Conservation (phyloP, 2,113 vertebrate species). For the Terrapene triunguis region DNA sequence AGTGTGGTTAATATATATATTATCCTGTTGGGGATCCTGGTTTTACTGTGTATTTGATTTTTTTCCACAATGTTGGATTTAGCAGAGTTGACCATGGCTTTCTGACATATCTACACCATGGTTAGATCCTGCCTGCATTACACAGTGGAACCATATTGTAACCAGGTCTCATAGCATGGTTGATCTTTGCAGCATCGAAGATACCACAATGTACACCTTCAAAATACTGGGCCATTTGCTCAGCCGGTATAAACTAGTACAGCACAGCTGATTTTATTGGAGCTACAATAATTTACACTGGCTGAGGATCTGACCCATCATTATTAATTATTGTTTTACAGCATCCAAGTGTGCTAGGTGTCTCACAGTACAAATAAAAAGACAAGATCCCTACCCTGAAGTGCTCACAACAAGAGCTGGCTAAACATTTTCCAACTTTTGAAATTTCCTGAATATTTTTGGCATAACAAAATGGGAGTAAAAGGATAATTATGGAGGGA, state of each 20-base stretch:
- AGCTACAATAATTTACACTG: neutral
- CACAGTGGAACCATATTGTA: neutral
- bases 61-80: neutral
- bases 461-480: neutral
- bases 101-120: neutral
- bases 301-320: neutral
- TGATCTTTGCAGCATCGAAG: neutral
- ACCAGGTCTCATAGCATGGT: neutral
- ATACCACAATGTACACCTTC: neutral
- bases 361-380: neutral
- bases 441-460: neutral
- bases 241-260: neutral
- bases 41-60: neutral
- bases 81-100: neutral
- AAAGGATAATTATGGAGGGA: neutral
- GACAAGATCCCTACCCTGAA: neutral
- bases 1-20: neutral
- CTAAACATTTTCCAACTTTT: neutral
- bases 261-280: neutral
- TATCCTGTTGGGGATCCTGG: neutral
- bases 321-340: neutral
- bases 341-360: neutral
- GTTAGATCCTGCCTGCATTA: neutral
- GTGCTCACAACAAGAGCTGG: neutral
- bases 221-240: neutral